These are phyloP conservation scores for Aquatica leii DNA, from an alignment of 2,888 invertebrate species.

Conservation along the genomic window DNA sequence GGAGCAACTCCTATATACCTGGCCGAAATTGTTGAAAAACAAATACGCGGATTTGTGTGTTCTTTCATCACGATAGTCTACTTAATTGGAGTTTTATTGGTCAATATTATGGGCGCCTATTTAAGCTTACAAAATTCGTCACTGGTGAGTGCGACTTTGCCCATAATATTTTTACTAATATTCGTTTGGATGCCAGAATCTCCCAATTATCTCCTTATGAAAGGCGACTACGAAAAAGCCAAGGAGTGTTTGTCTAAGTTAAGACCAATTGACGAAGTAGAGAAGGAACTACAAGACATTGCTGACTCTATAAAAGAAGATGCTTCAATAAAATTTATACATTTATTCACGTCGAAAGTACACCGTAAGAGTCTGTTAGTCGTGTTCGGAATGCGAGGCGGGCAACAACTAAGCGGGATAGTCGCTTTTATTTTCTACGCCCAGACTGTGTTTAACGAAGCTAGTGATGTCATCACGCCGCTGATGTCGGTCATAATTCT, in stretches of 20 bases:
- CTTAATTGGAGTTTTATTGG: constrained; percentile 67
- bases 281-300: constrained; percentile 60
- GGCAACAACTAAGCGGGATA: constrained; percentile 69
- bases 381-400: constrained; percentile 65
- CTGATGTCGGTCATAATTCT: constrained; percentile 65
- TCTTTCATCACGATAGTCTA: constrained; percentile 67
- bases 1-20: constrained; percentile 67
- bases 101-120: constrained; percentile 69
- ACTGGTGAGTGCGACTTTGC: constrained; percentile 65
- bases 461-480: constrained; percentile 58
- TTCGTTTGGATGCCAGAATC: constrained; percentile 72
- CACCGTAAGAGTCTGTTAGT: constrained; percentile 70
- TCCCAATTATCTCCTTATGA: constrained; percentile 61
- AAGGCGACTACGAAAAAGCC: constrained; percentile 59
- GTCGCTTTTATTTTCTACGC: constrained; percentile 68
- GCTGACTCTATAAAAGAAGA: constrained; percentile 46
- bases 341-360: constrained; percentile 63
- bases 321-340: constrained; percentile 64
- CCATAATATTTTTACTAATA: constrained; percentile 65
- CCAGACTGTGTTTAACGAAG: constrained; percentile 66
- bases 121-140: constrained; percentile 64
- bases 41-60: constrained; percentile 69
- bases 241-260: constrained; percentile 64
- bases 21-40: constrained; percentile 68
- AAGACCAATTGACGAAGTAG: constrained; percentile 62